Evolutionary conservation across 2,797 vertebrate genomes (phyloP).

Genomic region (Chelon auratus): DNA sequence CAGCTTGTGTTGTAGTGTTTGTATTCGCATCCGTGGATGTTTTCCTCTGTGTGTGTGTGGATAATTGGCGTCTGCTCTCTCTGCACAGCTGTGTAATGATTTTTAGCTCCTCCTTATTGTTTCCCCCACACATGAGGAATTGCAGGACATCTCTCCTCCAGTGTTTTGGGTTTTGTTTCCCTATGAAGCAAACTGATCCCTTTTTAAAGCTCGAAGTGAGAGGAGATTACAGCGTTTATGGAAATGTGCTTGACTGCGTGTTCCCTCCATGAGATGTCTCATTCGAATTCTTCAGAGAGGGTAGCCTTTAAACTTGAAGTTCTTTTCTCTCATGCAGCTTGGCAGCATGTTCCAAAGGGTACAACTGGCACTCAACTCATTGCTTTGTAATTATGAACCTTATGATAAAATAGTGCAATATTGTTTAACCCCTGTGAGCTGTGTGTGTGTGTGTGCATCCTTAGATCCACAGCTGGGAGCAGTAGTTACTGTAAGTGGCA

Average conservation of each 20-base stretch:
- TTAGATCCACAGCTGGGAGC: constrained; percentile 50
- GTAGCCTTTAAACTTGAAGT: constrained; percentile 26
- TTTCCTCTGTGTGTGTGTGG: background rate
- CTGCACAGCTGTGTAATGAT: constrained; percentile 6
- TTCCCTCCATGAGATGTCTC: constrained; percentile 36
- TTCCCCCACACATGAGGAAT: constrained; percentile 34
- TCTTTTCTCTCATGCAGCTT: constrained; percentile 30
- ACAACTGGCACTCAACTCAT: constrained; percentile 19
- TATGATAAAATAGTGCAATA: constrained; percentile 43
- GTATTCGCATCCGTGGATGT: constrained; percentile 11
- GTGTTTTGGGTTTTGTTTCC: constrained; percentile 49
- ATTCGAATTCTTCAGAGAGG: constrained; percentile 23
- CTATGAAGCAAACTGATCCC: constrained; percentile 51
- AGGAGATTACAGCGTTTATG: constrained; percentile 53
- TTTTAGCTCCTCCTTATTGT: constrained; percentile 20
- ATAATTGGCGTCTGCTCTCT: constrained; percentile 20
- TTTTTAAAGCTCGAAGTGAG: constrained; percentile 44
- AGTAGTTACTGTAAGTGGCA: constrained; percentile 38
- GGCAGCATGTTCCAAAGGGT: constrained; percentile 15
- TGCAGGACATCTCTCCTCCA: constrained; percentile 15
- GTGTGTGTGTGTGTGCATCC: constrained; percentile 18
- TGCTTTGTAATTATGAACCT: constrained; percentile 49
- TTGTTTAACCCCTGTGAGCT: constrained; percentile 17
- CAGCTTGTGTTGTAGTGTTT: constrained; percentile 4
- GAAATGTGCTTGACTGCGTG: constrained; percentile 46